A percentile compares a stretch with the other conserved stretches of the same genome.
phyloP scores from a whole-genome alignment of 2,113 vertebrate genomes.

The Mus spicilegus region DNA sequence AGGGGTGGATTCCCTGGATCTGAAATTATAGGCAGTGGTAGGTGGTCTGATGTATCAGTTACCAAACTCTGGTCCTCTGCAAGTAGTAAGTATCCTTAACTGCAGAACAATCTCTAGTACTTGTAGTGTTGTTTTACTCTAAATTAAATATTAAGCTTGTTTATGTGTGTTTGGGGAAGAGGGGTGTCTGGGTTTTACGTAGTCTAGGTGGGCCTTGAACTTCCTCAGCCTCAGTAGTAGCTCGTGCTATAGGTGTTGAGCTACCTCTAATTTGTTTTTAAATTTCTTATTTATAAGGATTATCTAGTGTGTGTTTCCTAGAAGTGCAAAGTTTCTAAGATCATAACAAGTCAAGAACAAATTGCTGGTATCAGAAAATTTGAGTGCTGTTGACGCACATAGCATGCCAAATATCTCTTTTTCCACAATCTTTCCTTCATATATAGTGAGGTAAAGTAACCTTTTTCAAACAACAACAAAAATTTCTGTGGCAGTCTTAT shows the following conservation, averaged over 20 bases:
- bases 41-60: not conserved
- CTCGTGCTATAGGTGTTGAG: not conserved
- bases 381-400: not conserved
- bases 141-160: not conserved
- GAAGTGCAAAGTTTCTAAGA: not conserved
- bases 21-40: not conserved
- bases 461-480: not conserved
- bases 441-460: not conserved
- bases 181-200: not conserved
- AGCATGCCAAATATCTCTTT: not conserved
- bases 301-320: not conserved
- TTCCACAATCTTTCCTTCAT: not conserved
- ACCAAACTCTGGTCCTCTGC: not conserved
- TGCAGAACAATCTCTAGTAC: not conserved
- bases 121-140: not conserved
- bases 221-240: not conserved
- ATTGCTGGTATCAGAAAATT: not conserved
- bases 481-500: not conserved
- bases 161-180: not conserved
- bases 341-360: not conserved
- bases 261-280: not conserved
- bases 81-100: not conserved
- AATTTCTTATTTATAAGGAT: not conserved
- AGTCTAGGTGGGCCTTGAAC: not conserved
- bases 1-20: not conserved